A percentile compares a stretch with the other conserved stretches of the same genome.
phyloP scores from a whole-genome alignment of 2,797 vertebrate species.

The Danio albolineatus region DNA sequence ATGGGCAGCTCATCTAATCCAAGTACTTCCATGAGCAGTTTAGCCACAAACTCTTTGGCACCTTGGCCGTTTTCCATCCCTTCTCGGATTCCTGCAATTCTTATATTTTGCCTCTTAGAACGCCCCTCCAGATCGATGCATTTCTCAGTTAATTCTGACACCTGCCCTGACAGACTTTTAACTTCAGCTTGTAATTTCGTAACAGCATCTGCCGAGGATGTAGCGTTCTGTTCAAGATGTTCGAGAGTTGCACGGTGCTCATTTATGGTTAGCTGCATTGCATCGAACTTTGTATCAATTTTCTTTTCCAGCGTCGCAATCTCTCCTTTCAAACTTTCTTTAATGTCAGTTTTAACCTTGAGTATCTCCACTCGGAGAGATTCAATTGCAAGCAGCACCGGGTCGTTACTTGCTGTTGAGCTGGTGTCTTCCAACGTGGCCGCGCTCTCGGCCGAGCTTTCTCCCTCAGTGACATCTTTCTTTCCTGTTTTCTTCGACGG shows the following conservation, averaged over 20 bases:
- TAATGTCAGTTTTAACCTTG: background rate
- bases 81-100: background rate
- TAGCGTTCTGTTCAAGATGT: background rate
- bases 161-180: too few species aligned
- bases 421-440: background rate
- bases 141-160: too few species aligned
- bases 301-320: background rate
- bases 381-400: background rate
- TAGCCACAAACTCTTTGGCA: background rate
- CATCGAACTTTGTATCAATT: background rate
- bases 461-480: too few species aligned
- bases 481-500: too few species aligned
- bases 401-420: background rate
- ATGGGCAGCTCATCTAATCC: background rate
- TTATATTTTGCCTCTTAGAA: conserved; percentile 19
- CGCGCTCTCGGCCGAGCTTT: background rate
- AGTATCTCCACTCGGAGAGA: background rate
- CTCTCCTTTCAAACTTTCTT: background rate
- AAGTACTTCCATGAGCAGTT: conserved; percentile 1
- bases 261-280: background rate
- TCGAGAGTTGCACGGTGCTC: background rate
- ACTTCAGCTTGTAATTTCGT: too few species aligned
- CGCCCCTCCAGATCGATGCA: too few species aligned
- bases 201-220: background rate
- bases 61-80: background rate